Evolutionary conservation across 2,888 invertebrate genomes (phyloP), one percentile per base, ranked within the genome.

Genomic region (Schrankia costaestrigalis): DNA sequence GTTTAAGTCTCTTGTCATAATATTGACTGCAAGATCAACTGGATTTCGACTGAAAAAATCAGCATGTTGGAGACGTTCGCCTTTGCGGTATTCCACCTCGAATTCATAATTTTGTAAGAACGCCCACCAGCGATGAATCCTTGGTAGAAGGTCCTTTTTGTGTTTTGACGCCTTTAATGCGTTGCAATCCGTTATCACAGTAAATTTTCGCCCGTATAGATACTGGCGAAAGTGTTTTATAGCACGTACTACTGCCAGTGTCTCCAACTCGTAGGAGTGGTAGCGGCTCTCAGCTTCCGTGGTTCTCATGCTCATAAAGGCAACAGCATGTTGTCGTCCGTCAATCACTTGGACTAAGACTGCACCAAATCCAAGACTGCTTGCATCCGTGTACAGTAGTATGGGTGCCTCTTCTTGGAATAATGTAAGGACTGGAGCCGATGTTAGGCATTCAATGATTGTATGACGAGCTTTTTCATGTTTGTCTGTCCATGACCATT

Each of bases 1-100:
- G 9, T 8, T 3, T n/a, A n/a, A 7, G 9, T 21, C 3, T 3
- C 21, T 21, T 9, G 7, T 37, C 56, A 56, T 0, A 56, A 42
- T 7, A 65, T 45, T 6, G 67, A 62, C 3, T 50, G 39, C 3
- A 58, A 27, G 1, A 58, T 46, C 3, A 60, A 18, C 9, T 65
- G n/a, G n/a, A n/a, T n/a, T n/a, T n/a, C n/a, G n/a, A n/a, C n/a
- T n/a, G n/a, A n/a, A n/a, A n/a, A n/a, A n/a, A n/a, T n/a, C n/a
- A n/a, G n/a, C n/a, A n/a, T n/a, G n/a, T n/a, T n/a, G n/a, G n/a
- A n/a, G n/a, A n/a, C n/a, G n/a, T n/a, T n/a, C n/a, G n/a, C n/a
- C n/a, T n/a, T n/a, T n/a, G n/a, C n/a, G n/a, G n/a, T n/a, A 31
- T 3, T 62, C 57, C 0, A 37, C 23, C 0, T 62, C 30, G 4